These are phyloP conservation scores for pig (Sus scrofa) DNA, from an alignment of 2,113 vertebrate species.

Conservation along the genomic window DNA sequence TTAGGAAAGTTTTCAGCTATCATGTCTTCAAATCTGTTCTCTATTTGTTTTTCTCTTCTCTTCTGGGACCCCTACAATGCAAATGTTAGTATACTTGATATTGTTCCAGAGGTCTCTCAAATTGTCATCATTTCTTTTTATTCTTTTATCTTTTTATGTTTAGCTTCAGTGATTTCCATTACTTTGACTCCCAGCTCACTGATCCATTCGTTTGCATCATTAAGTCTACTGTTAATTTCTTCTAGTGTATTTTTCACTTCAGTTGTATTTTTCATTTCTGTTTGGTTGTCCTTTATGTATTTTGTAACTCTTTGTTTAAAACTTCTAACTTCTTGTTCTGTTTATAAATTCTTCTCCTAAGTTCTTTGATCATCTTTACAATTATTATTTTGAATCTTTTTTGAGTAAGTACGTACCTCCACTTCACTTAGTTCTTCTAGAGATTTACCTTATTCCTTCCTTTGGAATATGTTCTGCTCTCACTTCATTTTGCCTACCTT, in stretches of 20 bases:
- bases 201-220: background rate
- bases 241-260: background rate
- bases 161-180: background rate
- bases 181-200: background rate
- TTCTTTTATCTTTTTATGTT: background rate
- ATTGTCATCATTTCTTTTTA: background rate
- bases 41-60: no score
- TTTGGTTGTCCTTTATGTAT: background rate
- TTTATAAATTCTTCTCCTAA: background rate
- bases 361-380: background rate
- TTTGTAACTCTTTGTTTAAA: background rate
- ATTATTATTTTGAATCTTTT: background rate
- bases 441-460: background rate
- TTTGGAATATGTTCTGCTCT: background rate
- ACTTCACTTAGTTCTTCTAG: background rate
- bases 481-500: background rate
- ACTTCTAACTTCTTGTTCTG: background rate
- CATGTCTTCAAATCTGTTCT: no score
- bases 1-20: no score
- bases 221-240: background rate
- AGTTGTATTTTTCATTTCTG: background rate
- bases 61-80: no score
- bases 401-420: background rate
- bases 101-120: background rate
- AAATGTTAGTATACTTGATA: background rate